Evolutionary conservation across 1,140 invertebrate genomes (phyloP).

Genomic region (Cydia strobilella): DNA sequence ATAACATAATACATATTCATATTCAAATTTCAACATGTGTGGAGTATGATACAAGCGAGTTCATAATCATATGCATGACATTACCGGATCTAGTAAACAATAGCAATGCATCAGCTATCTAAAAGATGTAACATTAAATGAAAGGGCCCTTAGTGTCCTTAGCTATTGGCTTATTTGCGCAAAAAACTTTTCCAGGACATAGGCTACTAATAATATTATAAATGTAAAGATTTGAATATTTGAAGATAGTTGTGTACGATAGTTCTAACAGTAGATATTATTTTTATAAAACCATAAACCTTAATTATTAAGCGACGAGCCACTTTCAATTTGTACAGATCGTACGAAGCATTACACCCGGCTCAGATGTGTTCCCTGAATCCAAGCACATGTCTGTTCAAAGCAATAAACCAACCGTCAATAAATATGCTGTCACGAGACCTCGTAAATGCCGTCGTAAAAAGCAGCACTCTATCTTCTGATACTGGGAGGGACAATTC

Average conservation of each 20-base stretch:
- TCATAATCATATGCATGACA: neutral
- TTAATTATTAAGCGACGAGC: constrained; percentile 40
- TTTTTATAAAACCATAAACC: too few species aligned
- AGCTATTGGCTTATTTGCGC: too few species aligned
- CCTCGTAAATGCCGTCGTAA: constrained; percentile 51
- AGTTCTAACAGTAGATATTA: too few species aligned
- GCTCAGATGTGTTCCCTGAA: neutral
- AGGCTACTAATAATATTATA: too few species aligned
- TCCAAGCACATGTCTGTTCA: constrained; percentile 38
- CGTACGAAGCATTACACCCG: neutral
- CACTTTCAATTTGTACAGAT: neutral
- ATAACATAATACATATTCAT: too few species aligned
- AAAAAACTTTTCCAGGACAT: too few species aligned
- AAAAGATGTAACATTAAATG: neutral
- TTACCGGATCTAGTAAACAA: neutral
- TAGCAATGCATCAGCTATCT: neutral
- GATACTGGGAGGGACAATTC: constrained; percentile 33
- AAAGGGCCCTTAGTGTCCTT: constrained; percentile 40
- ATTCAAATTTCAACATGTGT: neutral
- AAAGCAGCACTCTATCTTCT: constrained; percentile 38
- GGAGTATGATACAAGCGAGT: neutral
- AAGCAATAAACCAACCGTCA: constrained; percentile 52
- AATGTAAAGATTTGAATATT: too few species aligned
- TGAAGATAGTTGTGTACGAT: too few species aligned
- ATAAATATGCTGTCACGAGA: constrained; percentile 51